Base-by-base conservation (phyloP, 1,140 invertebrate species). In the Drosophila sproati region DNA sequence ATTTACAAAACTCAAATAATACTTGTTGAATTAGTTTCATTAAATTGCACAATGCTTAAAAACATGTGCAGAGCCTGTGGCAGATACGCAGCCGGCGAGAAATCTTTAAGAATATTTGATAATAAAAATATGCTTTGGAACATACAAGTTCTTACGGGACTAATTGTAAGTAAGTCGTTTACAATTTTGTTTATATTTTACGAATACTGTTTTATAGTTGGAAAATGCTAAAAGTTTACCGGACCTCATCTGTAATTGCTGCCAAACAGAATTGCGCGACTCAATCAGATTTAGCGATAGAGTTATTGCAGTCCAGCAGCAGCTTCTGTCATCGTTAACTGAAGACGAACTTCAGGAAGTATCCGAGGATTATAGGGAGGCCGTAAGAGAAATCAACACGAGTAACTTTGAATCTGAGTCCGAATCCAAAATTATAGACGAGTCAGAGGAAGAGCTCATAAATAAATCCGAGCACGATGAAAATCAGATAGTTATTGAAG, bases 41-140 rank as follows among this genome's bases (percentile, higher is more conserved):
- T 20, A 28, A 63, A 52, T 29, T 7, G 0, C 4, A 55, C 51
- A 68, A 85, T 85, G 81, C 52, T 60, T 0, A 55, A 47, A 8
- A 64, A 70, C n/a, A 31, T 73, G 52, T 86, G 82, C 32, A 54
- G 82, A n/a, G 52, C 69, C 0, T 86, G 82, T 45, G 64, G 75
- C 4, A 69, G 55, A 29, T 39, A 37, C 48, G 48, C 56, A 6
- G 67, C 10, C 8, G 12, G 3, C 4, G 61, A 77, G 3, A 59
- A 60, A 28, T 75, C 78, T 2, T 29, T 78, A 31, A 59, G 55
- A 35, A 67, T 86, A 2, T 86, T 86, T 60, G 72, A 78, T 12
- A 50, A 78, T 51, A 55, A 56, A 31, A 68, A 45, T 32, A 51
- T 78, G 28, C 34, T 86, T 34, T 67, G 77, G 55, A 57, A 70